A percentile compares a stretch with the other conserved stretches of the same genome.
Conservation (phyloP, 2,113 vertebrate genomes). For the Oryzias melastigma region DNA sequence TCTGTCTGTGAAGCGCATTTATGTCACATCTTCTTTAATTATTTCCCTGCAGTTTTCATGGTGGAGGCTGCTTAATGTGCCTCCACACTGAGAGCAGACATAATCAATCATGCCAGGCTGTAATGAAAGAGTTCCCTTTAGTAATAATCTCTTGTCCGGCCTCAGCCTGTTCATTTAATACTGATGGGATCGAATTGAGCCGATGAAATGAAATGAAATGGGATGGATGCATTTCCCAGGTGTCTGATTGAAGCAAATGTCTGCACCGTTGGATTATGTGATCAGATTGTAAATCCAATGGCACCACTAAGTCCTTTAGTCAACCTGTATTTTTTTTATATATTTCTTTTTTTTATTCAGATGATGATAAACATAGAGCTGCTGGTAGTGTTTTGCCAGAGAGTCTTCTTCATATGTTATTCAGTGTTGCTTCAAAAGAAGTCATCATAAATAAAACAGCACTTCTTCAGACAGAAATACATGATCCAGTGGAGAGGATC, state of each 20-base stretch:
- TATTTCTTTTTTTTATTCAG: constrained; percentile 30
- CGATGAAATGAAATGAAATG: constrained; percentile 60
- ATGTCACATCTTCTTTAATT: not conserved
- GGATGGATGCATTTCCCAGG: constrained; percentile 58
- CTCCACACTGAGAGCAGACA: constrained; percentile 1
- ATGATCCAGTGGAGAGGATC: constrained; percentile 1
- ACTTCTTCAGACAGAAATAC: not conserved
- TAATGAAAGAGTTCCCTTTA: constrained; percentile 39
- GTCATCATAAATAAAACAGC: constrained; percentile 2
- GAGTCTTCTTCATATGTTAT: constrained; percentile 13
- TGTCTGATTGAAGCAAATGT: constrained; percentile 62
- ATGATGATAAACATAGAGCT: constrained; percentile 53
- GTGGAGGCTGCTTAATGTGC: not conserved
- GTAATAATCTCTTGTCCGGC: constrained; percentile 36
- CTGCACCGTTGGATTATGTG: constrained; percentile 47
- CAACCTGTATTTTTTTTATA: constrained; percentile 45
- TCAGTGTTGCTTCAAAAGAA: not conserved
- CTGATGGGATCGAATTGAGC: constrained; percentile 52
- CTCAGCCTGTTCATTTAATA: constrained; percentile 43
- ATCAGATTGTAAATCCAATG: constrained; percentile 56
- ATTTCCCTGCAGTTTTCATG: not conserved
- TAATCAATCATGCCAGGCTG: constrained; percentile 18
- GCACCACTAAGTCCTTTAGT: constrained; percentile 51
- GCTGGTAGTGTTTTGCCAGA: constrained; percentile 27
- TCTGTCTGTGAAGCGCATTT: no score